These are phyloP conservation scores for Protaetia brevitarsis DNA, from an alignment of 1,140 invertebrate genomes.

Conservation along the genomic window DNA sequence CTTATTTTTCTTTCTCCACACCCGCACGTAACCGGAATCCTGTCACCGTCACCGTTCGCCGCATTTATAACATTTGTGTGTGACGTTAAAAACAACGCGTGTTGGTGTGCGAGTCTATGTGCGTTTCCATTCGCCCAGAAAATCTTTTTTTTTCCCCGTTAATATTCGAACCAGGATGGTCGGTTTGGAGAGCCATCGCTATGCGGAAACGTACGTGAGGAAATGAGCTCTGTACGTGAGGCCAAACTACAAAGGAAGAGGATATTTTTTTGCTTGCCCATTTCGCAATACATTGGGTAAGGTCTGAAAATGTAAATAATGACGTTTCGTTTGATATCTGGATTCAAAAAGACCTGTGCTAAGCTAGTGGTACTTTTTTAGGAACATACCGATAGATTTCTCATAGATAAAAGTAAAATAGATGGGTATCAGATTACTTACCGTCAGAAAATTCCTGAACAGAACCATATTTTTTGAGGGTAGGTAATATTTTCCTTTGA, in stretches of 20 bases:
- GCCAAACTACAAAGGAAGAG: not conserved
- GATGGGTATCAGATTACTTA: no score
- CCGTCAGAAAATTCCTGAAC: no score
- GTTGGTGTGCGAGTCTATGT: not conserved
- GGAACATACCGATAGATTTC: no score
- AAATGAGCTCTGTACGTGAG: slow-evolving; percentile 8
- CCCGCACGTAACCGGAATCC: not conserved
- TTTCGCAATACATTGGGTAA: not conserved
- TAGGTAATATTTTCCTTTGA: no score
- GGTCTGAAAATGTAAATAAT: not conserved
- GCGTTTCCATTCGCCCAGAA: not conserved
- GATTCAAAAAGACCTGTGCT: no score
- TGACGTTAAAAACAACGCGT: not conserved
- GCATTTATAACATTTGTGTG: not conserved
- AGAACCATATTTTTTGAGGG: no score
- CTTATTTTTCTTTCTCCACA: slow-evolving; percentile 6
- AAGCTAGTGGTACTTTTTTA: no score
- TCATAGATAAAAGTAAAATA: no score
- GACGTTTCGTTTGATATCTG: no score
- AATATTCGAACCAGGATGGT: not conserved
- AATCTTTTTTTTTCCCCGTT: not conserved
- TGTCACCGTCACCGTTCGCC: not conserved
- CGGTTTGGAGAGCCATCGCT: not conserved
- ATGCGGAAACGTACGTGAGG: slow-evolving; percentile 3
- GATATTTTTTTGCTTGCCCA: not conserved